Evolutionary conservation across 2,797 vertebrate genomes (phyloP).

Genomic region (Poecilia velifera): DNA sequence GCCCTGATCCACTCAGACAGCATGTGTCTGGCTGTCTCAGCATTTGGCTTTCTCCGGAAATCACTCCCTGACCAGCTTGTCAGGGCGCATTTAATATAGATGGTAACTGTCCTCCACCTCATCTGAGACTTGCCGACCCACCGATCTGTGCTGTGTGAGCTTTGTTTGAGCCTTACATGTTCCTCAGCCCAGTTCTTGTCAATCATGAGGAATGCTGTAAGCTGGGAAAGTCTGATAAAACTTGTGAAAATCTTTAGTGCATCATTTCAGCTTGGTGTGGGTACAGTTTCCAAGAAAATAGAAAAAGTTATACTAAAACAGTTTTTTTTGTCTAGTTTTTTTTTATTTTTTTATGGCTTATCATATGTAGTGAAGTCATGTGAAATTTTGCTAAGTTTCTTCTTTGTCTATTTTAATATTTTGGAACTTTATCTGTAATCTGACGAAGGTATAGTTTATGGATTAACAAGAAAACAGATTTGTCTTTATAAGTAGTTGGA

Average conservation of each 20-base stretch:
- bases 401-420: background rate
- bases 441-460: background rate
- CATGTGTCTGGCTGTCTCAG: slow-evolving; percentile 37
- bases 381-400: background rate
- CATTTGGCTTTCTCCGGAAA: slow-evolving; percentile 13
- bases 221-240: background rate
- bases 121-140: background rate
- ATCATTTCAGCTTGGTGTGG: background rate
- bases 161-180: slow-evolving; percentile 6
- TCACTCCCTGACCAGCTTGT: slow-evolving; percentile 28
- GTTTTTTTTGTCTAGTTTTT: background rate
- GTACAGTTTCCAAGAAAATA: background rate
- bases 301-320: background rate
- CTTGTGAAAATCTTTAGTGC: background rate
- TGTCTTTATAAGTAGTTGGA: background rate
- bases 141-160: slow-evolving; percentile 7
- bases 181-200: background rate
- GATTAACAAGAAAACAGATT: background rate
- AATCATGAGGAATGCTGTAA: background rate
- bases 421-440: background rate
- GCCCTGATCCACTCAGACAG: slow-evolving; percentile 39
- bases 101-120: slow-evolving; percentile 9
- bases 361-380: background rate
- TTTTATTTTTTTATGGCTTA: background rate
- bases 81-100: slow-evolving; percentile 11